A percentile compares a stretch with the other conserved stretches of the same genome.
phyloP scores from a whole-genome alignment of 2,888 invertebrate genomes.

The Dolichopus griseipennis region DNA sequence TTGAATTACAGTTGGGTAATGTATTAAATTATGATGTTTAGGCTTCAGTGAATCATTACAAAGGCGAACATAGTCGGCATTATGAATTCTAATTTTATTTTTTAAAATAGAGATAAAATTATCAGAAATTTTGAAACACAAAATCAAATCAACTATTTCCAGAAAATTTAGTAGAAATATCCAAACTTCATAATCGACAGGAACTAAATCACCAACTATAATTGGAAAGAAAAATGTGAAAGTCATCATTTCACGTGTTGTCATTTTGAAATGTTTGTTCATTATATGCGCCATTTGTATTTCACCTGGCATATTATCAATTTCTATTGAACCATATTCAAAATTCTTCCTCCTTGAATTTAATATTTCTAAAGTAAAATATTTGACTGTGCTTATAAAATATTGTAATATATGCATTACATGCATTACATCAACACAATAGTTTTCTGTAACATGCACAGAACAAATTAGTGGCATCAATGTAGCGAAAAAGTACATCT shows the following conservation, averaged over 20 bases:
- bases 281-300: conserved; percentile 20
- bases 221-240: conserved; percentile 24
- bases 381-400: conserved; percentile 21
- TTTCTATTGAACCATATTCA: conserved; percentile 25
- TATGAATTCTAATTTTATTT: conserved; percentile 18
- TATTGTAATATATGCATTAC: conserved; percentile 25
- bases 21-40: conserved; percentile 25
- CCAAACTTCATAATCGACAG: conserved; percentile 26
- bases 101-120: conserved; percentile 17
- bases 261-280: conserved; percentile 22
- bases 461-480: too few relatives aligned
- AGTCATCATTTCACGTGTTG: conserved; percentile 28
- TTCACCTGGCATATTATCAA: conserved; percentile 23
- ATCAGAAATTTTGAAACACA: conserved; percentile 16
- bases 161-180: conserved; percentile 23
- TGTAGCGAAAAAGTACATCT: too few relatives aligned
- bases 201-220: conserved; percentile 27
- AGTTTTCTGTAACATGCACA: conserved; percentile 25
- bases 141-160: conserved; percentile 25
- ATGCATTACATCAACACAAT: conserved; percentile 23
- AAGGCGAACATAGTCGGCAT: conserved; percentile 19
- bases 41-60: conserved; percentile 26
- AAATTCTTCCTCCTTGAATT: conserved; percentile 25
- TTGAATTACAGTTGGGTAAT: conserved; percentile 25
- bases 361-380: conserved; percentile 24